A percentile compares a stretch with the other conserved stretches of the same genome.
phyloP scores from a whole-genome alignment of 2,113 vertebrate genomes.

The Sinocyclocheilus anshuiensis region DNA sequence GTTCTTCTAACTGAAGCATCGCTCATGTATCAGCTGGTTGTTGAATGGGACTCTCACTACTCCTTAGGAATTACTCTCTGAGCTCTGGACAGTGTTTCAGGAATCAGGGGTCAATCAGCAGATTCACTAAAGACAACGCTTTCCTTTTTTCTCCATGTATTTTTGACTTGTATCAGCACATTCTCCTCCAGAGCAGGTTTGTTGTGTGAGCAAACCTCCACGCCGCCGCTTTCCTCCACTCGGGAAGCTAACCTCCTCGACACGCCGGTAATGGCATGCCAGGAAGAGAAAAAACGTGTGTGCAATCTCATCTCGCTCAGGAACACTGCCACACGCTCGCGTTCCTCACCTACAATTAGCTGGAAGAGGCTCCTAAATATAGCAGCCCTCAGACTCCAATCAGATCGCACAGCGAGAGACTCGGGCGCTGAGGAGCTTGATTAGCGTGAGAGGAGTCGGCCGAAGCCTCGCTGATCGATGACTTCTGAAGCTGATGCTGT shows the following conservation, averaged over 20 bases:
- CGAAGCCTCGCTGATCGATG: conserved; percentile 17
- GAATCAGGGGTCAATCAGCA: background rate
- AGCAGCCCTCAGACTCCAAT: conserved; percentile 54
- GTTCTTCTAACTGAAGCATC: too few relatives aligned
- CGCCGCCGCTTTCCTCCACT: conserved; percentile 52
- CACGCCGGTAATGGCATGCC: conserved; percentile 59
- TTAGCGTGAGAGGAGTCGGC: conserved; percentile 4
- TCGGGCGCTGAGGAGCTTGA: conserved; percentile 22
- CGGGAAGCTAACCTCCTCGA: conserved; percentile 63
- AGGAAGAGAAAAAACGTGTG: conserved; percentile 52
- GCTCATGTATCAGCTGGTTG: too few relatives aligned
- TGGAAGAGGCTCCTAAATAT: conserved; percentile 56
- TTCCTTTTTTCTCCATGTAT: background rate
- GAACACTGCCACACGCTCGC: conserved; percentile 60
- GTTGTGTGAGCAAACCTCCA: conserved; percentile 31
- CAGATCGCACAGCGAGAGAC: conserved; percentile 51
- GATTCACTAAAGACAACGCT: background rate
- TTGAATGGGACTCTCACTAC: too few relatives aligned
- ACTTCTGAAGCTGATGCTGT: conserved; percentile 32
- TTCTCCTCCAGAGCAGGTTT: conserved; percentile 37
- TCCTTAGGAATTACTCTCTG: too few relatives aligned
- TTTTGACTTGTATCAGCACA: background rate
- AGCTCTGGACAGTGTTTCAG: too few relatives aligned
- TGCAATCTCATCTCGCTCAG: conserved; percentile 63
- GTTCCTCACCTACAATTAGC: conserved; percentile 66